phyloP scores from a whole-genome alignment of 2,797 vertebrate species.

The Caiman crocodilus region DNA sequence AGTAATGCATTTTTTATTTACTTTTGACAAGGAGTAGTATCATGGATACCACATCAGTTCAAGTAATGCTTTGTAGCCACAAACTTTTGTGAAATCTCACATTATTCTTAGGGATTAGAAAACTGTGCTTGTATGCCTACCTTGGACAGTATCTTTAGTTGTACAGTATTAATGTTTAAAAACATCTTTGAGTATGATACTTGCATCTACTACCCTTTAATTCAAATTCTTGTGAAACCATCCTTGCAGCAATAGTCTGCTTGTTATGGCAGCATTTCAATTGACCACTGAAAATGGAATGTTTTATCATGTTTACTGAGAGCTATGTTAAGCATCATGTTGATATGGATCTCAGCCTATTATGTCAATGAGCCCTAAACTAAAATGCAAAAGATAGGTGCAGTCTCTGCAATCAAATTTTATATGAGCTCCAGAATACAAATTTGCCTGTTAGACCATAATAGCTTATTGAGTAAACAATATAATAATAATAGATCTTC shows the following conservation, averaged over 20 bases:
- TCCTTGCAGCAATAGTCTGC: background rate
- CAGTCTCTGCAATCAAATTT: background rate
- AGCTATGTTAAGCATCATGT: background rate
- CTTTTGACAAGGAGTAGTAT: background rate
- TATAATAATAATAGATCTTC: background rate
- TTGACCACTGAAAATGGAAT: background rate
- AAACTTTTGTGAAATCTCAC: background rate
- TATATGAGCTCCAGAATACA: background rate
- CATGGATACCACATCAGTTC: background rate
- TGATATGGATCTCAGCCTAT: background rate
- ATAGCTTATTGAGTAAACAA: background rate
- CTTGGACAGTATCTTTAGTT: background rate
- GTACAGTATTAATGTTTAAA: background rate
- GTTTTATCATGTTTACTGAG: background rate
- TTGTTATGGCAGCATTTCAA: background rate
- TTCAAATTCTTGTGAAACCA: background rate
- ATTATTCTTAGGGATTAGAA: background rate
- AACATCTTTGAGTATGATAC: background rate
- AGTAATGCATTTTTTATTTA: background rate
- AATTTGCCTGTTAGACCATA: background rate
- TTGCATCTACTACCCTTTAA: background rate
- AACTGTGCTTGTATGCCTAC: too few species aligned
- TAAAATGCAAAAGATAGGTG: background rate
- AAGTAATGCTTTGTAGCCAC: background rate
- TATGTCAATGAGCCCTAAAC: background rate